Conservation (phyloP, 2,113 vertebrate species). For the Pontoporia blainvillei region DNA sequence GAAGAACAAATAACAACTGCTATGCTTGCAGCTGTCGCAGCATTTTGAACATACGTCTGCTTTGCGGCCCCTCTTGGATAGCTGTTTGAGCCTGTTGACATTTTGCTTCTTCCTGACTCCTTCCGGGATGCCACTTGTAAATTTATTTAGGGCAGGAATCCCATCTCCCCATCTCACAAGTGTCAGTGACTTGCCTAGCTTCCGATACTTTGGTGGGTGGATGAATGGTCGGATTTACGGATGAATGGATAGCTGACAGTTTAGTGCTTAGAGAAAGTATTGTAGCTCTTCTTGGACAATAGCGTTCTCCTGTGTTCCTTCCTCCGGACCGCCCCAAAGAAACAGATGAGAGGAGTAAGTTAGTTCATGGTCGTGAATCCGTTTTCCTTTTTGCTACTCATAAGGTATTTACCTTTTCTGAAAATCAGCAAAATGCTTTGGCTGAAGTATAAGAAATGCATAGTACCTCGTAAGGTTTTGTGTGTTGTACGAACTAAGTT, state of each 20-base stretch:
- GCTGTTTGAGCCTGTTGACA: background rate
- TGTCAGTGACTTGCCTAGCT: background rate
- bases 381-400: background rate
- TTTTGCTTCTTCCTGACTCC: background rate
- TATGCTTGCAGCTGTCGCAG: background rate
- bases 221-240: background rate
- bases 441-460: background rate
- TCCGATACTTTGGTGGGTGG: background rate
- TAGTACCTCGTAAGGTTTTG: background rate
- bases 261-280: background rate
- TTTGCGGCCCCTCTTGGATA: background rate
- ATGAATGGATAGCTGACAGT: background rate
- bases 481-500: background rate
- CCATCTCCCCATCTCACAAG: background rate
- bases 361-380: background rate
- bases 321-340: background rate
- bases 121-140: background rate
- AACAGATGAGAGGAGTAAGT: background rate
- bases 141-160: background rate
- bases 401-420: background rate
- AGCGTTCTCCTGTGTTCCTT: background rate
- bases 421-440: background rate
- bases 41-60: background rate
- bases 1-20: background rate
- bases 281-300: background rate